A percentile compares a stretch with the other conserved stretches of the same genome.
phyloP scores from a whole-genome alignment of 2,888 invertebrate genomes.

The Eurytoma californica region DNA sequence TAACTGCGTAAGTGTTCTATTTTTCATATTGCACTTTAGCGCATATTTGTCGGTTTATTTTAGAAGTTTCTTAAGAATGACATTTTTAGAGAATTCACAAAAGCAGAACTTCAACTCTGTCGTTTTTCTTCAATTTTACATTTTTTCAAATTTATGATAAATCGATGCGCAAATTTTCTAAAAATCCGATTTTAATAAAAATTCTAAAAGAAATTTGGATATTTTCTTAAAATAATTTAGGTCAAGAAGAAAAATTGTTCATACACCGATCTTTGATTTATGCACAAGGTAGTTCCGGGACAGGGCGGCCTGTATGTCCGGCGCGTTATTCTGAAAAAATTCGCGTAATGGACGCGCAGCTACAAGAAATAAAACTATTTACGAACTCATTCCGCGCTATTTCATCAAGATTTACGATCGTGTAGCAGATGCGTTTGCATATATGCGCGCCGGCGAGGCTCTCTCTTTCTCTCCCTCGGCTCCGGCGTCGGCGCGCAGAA shows the following conservation, averaged over 20 bases:
- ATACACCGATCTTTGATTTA: slow-evolving; percentile 41
- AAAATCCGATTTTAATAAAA: no score
- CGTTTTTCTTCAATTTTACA: no score
- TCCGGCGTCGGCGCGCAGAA: slow-evolving; percentile 10
- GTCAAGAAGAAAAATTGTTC: neutral
- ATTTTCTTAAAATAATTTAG: no score
- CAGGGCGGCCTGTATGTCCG: neutral
- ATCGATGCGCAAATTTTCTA: no score
- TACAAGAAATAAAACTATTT: slow-evolving; percentile 56
- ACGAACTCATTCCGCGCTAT: slow-evolving; percentile 60
- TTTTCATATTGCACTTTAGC: no score
- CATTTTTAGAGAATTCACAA: no score
- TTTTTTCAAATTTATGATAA: no score
- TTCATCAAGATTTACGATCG: slow-evolving; percentile 64
- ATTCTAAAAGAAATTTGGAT: no score
- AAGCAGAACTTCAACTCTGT: no score
- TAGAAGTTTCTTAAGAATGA: no score
- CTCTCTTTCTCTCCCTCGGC: slow-evolving; percentile 20
- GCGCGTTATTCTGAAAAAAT: slow-evolving; percentile 14
- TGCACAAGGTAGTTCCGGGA: neutral
- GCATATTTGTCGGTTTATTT: no score
- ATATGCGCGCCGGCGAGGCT: slow-evolving; percentile 53
- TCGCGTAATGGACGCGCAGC: slow-evolving; percentile 36
- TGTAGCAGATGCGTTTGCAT: slow-evolving; percentile 61
- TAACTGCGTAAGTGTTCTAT: no score